Evolutionary conservation across 2,888 invertebrate genomes (phyloP).

Genomic region (Parnassius apollo): DNA sequence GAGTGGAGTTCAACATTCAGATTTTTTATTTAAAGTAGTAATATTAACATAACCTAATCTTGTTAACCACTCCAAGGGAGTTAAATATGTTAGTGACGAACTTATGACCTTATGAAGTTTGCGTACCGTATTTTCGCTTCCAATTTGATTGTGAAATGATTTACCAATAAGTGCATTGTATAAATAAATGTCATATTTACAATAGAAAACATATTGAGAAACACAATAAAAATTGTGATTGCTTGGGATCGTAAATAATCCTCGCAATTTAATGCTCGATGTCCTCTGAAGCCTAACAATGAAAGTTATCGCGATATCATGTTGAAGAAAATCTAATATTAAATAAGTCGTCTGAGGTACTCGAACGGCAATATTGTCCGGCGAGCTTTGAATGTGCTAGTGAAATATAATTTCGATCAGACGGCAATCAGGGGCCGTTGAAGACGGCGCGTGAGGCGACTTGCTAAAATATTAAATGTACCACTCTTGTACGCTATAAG

Average conservation of each 20-base stretch:
- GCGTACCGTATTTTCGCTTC: too few species aligned
- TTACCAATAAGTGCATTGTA: too few species aligned
- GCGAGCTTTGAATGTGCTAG: constrained; percentile 74
- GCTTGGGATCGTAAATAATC: constrained; percentile 7
- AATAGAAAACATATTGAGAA: neutral
- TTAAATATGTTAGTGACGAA: too few species aligned
- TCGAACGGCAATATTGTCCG: constrained; percentile 69
- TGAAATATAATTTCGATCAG: constrained; percentile 81
- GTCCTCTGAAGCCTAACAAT: constrained; percentile 24
- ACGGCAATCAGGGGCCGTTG: constrained; percentile 80
- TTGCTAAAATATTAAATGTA: constrained; percentile 73
- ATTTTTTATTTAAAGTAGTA: too few species aligned
- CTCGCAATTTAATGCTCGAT: constrained; percentile 4
- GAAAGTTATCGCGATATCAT: constrained; percentile 33
- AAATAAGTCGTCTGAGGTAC: constrained; percentile 37
- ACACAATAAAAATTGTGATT: neutral
- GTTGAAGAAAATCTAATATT: constrained; percentile 41
- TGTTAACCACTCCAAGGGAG: too few species aligned
- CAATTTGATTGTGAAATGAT: too few species aligned
- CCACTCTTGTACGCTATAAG: constrained; percentile 42
- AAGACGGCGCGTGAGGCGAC: constrained; percentile 78
- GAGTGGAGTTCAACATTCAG: too few species aligned
- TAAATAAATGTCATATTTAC: too few species aligned
- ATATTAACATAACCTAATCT: too few species aligned
- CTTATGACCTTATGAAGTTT: too few species aligned